Percentiles rank a stretch among this genome's conserved stretches.
These are phyloP conservation scores for Neomonachus schauinslandi DNA, from an alignment of 2,113 vertebrate species.

Conservation along the genomic window DNA sequence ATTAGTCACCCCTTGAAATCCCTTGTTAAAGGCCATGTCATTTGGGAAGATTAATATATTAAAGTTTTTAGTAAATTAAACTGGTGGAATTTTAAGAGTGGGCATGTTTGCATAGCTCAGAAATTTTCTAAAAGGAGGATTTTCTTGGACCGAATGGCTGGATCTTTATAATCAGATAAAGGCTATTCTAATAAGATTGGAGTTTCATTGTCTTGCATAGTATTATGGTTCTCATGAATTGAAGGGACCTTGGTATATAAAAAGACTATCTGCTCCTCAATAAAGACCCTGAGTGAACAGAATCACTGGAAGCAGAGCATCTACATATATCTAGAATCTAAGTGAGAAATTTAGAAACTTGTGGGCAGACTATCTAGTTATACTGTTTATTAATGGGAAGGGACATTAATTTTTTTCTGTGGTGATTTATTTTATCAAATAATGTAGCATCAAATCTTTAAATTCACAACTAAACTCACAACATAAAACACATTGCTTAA, in stretches of 20 bases:
- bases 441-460: not conserved
- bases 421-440: not conserved
- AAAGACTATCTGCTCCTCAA: not conserved
- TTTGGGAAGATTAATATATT: conserved; percentile 34
- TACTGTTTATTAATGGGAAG: not conserved
- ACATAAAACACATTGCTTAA: not conserved
- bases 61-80: conserved; percentile 30
- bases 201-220: not conserved
- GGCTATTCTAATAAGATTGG: not conserved
- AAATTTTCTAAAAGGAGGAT: not conserved
- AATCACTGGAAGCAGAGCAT: not conserved
- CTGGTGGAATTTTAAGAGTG: not conserved
- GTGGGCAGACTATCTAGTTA: not conserved
- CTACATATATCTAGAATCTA: not conserved
- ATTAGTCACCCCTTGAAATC: not conserved
- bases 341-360: not conserved
- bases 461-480: not conserved
- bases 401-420: not conserved
- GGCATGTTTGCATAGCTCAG: not conserved
- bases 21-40: not conserved
- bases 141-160: not conserved
- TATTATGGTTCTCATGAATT: not conserved
- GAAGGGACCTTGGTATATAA: not conserved
- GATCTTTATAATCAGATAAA: not conserved
- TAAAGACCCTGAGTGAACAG: not conserved